These are phyloP conservation scores for Ectropis grisescens DNA, from an alignment of 1,140 invertebrate species.

Conservation along the genomic window DNA sequence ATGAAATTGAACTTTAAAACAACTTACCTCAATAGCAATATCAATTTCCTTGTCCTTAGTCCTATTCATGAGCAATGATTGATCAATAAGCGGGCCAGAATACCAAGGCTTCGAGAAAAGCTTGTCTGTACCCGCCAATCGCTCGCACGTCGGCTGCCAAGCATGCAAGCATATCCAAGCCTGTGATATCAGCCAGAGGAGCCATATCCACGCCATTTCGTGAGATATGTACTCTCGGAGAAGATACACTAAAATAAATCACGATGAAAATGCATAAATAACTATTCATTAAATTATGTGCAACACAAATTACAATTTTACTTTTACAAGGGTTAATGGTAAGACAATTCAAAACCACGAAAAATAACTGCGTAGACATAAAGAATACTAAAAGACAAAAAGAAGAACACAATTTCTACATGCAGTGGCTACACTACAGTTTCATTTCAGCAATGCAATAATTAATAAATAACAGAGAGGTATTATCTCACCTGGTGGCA, in stretches of 20 bases:
- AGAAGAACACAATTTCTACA: no score
- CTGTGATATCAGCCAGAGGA: constrained; percentile 92
- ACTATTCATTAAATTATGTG: no score
- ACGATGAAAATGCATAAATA: constrained; percentile 4
- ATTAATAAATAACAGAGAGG: no score
- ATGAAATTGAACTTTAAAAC: no score
- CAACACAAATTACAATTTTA: no score
- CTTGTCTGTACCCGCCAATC: constrained; percentile 94
- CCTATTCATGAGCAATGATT: constrained; percentile 93
- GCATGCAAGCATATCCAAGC: constrained; percentile 95
- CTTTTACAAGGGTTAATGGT: no score
- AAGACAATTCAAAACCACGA: no score
- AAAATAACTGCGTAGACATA: no score
- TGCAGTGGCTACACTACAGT: no score
- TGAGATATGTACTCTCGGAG: constrained; percentile 85
- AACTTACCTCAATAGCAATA: constrained; percentile 86
- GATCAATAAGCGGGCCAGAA: constrained; percentile 90
- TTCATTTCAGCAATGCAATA: no score
- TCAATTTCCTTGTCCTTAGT: constrained; percentile 92
- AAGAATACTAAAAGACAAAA: no score
- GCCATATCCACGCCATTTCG: constrained; percentile 92
- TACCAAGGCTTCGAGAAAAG: constrained; percentile 96
- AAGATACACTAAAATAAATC: constrained; percentile 73
- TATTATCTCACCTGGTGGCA: constrained; percentile 75
- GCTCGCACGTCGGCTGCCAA: constrained; percentile 95